Conservation (phyloP, 1,140 invertebrate genomes). For the Scaptomyza hsui region DNA sequence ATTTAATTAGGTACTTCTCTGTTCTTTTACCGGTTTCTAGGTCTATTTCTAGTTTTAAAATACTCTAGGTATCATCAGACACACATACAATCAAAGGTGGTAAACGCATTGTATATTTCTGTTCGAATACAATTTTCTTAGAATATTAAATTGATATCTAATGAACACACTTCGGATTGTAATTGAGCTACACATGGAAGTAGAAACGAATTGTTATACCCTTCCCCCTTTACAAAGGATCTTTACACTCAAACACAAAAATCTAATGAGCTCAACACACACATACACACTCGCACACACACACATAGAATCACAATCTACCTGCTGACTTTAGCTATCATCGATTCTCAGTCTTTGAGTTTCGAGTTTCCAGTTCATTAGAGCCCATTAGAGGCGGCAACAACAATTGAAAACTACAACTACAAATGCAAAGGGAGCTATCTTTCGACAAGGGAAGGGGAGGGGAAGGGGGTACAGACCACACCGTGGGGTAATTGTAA, state of each 20-base stretch:
- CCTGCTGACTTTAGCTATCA: constrained; percentile 24
- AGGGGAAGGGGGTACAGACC: background rate
- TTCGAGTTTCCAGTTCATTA: constrained; percentile 60
- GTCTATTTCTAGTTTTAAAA: no score
- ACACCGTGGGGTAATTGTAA: constrained; percentile 10
- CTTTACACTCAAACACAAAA: constrained; percentile 15
- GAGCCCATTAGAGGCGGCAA: constrained; percentile 72
- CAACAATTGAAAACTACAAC: constrained; percentile 45
- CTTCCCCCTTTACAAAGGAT: constrained; percentile 13
- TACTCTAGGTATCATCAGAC: no score
- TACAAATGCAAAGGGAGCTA: constrained; percentile 1
- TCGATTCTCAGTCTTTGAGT: background rate
- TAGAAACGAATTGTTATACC: no score
- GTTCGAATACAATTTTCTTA: background rate
- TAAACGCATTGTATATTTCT: background rate
- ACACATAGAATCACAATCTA: constrained; percentile 31
- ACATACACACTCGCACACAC: no score
- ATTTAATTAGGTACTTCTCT: no score
- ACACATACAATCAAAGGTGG: no score
- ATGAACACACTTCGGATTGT: constrained; percentile 6
- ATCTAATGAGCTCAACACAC: constrained; percentile 30
- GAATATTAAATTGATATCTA: background rate
- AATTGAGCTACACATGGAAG: constrained; percentile 24
- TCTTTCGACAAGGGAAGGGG: constrained; percentile 1
- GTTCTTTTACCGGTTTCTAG: no score